Evolutionary conservation across 2,113 vertebrate genomes (phyloP), one percentile per base, ranked within the genome.

Genomic region (Anguilla japonica): DNA sequence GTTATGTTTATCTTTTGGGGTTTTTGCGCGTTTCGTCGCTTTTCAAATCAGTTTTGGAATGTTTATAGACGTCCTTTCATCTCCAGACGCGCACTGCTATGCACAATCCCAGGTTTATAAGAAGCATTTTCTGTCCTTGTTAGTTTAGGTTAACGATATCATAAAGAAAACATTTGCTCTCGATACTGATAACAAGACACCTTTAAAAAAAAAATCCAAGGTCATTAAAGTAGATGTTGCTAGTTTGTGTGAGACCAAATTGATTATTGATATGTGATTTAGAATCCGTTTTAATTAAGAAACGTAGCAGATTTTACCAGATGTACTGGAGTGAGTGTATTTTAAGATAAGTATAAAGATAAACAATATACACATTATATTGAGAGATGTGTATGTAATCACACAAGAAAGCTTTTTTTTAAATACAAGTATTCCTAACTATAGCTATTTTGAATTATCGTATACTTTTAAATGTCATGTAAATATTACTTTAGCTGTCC

Each of bases 251-350:
- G 60, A 29, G 20, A 71, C n/a, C 20, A 22, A 46, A 40, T 67
- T 53, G 8, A 46, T 82, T 82, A 29, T n/a, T 50, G 81, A 79
- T n/a, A 78, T 75, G 84, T 53, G 29, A 79, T 85, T 85, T 85
- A 34, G 29, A 40, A 80, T 85, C 46, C 50, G 4, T 79, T 57
- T 53, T 85, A 56, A 85, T 56, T 80, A 78, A 67, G 63, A 85
- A 50, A 43, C 57, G 46, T 85, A 40, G 34, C 29, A 79, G 53
- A 79, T 39, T 39, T 80, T 79, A 85, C 78, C 75, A 85, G 46
- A n/a, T 50, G 41, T 43, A 40, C 63, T 39, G 84, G 41, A 78
- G 18, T 22, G 20, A 67, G 22, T 20, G 8, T 67, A 34, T 75
- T n/a, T 29, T 75, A 11, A n/a, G 71, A 75, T n/a, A 75, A 14